phyloP scores from a whole-genome alignment of 2,797 vertebrate genomes.

The Danio aesculapii region DNA sequence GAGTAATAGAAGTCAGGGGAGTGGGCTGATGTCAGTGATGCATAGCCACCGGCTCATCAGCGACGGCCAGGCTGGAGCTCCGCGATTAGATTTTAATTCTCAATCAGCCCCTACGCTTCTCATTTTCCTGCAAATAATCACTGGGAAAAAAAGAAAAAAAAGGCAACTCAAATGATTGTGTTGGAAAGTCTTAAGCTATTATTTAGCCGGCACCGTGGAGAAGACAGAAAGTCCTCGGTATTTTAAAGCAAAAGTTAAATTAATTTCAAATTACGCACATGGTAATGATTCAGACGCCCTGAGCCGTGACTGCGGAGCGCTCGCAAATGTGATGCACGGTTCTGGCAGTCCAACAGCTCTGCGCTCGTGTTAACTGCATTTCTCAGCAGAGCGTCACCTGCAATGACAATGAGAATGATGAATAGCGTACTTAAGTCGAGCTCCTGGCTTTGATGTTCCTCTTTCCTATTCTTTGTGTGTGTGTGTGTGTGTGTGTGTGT shows the following conservation, averaged over 20 bases:
- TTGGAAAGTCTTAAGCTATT: conserved; percentile 44
- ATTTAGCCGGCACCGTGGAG: conserved; percentile 27
- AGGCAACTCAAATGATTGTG: conserved; percentile 5
- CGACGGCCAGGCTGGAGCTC: conserved; percentile 46
- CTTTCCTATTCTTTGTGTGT: conserved; percentile 8
- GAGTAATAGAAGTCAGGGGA: conserved; percentile 30
- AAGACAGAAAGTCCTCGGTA: conserved; percentile 18
- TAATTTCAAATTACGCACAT: conserved; percentile 26
- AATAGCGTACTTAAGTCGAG: conserved; percentile 29
- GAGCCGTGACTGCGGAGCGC: conserved; percentile 26
- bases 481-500: too few species aligned
- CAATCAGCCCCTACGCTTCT: conserved; percentile 39
- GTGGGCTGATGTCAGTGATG: conserved; percentile 50
- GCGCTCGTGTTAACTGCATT: conserved; percentile 48
- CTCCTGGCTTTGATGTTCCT: conserved; percentile 45
- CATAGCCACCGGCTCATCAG: conserved; percentile 50
- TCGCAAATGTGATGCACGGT: conserved; percentile 33
- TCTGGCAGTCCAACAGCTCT: conserved; percentile 28
- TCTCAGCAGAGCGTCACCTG: conserved; percentile 48
- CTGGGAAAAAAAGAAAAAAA: not conserved
- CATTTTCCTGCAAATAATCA: conserved; percentile 59
- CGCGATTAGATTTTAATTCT: conserved; percentile 57
- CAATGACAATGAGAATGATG: conserved; percentile 49
- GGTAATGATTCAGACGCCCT: conserved; percentile 27
- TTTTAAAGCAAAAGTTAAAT: conserved; percentile 48